A percentile compares a stretch with the other conserved stretches of the same genome.
Evolutionary conservation across 1,140 invertebrate genomes (phyloP).

Genomic region (Apis laboriosa): DNA sequence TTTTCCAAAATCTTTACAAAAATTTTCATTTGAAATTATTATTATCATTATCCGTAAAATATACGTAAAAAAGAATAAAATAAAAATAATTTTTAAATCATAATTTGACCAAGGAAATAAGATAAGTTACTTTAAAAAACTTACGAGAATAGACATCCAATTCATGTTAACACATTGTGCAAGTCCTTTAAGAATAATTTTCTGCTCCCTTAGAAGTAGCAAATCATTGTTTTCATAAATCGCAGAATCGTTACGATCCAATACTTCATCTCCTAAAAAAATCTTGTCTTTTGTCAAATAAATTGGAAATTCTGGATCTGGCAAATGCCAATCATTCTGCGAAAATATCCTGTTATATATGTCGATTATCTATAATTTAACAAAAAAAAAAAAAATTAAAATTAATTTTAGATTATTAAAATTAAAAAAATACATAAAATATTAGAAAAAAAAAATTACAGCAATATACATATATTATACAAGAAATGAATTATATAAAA

Average conservation of each 20-base stretch:
- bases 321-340: slow-evolving; percentile 78
- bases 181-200: slow-evolving; percentile 86
- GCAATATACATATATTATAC: too few relatives aligned
- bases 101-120: background rate
- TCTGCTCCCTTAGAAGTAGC: slow-evolving; percentile 86
- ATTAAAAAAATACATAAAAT: background rate
- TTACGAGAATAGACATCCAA: slow-evolving; percentile 95
- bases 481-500: background rate
- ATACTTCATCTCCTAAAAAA: slow-evolving; percentile 83
- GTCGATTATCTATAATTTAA: slow-evolving; percentile 79
- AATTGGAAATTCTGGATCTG: slow-evolving; percentile 78
- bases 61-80: background rate
- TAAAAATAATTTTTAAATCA: background rate
- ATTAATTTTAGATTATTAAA: background rate
- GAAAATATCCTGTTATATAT: slow-evolving; percentile 84
- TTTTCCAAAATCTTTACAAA: too few relatives aligned
- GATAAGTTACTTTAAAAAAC: slow-evolving; percentile 53
- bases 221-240: slow-evolving; percentile 79
- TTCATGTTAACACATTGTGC: slow-evolving; percentile 93
- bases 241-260: slow-evolving; percentile 76
- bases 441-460: too few relatives aligned
- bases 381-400: background rate
- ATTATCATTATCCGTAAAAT: background rate
- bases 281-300: slow-evolving; percentile 81
- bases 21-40: background rate